These are phyloP conservation scores for Enteromius treurensis DNA, from an alignment of 2,797 vertebrate genomes.

Conservation along the genomic window DNA sequence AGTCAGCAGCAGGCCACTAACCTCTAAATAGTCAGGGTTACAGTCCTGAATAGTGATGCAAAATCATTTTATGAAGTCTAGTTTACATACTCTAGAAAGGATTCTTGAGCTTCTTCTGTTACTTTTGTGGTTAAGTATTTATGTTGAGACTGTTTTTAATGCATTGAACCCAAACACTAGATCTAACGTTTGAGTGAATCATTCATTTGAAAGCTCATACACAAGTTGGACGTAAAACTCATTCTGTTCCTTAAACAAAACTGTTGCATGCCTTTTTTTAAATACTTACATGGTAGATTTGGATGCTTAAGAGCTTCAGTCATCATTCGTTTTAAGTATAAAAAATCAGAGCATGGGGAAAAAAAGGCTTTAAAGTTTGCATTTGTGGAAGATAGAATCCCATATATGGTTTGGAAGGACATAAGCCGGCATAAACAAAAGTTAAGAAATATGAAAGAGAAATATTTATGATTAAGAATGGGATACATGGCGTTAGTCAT, in stretches of 20 bases:
- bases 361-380: not conserved
- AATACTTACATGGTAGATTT: not conserved
- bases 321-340: not conserved
- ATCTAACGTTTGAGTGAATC: not conserved
- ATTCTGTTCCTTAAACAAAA: not conserved
- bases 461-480: not conserved
- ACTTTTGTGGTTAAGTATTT: not conserved
- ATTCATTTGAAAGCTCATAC: not conserved
- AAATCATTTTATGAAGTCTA: constrained; percentile 2
- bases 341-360: not conserved
- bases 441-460: not conserved
- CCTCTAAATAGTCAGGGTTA: not conserved
- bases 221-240: not conserved
- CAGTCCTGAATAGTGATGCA: not conserved
- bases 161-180: not conserved
- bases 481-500: not conserved
- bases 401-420: not conserved
- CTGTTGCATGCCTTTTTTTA: not conserved
- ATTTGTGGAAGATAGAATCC: not conserved
- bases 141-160: not conserved
- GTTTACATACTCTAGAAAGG: not conserved
- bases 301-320: not conserved
- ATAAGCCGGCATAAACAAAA: not conserved
- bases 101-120: not conserved
- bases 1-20: not conserved